Base-by-base conservation (phyloP, 2,888 invertebrate species). In the Alentia gelatinosa region DNA sequence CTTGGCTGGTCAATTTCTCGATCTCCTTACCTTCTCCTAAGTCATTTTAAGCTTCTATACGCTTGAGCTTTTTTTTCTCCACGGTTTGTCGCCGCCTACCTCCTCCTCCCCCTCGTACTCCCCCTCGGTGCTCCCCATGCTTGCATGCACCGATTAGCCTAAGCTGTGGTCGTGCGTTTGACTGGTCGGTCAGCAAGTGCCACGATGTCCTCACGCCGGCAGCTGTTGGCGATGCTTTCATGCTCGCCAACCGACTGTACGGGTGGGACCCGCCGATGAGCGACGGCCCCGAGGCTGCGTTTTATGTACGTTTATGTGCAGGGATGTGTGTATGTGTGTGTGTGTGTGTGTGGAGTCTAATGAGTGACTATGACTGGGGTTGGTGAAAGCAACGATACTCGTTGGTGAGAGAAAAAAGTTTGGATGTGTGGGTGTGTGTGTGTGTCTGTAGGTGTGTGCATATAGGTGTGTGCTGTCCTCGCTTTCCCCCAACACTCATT, bases 121-220 rank as follows among this genome's bases (percentile, higher is more conserved):
- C 68, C 33, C 12, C 68, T n/a, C n/a, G n/a, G n/a, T n/a, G n/a
- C n/a, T n/a, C n/a, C n/a, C n/a, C n/a, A n/a, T 12, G 47, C n/a
- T 26, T 19, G 37, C 79, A 35, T 79, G 37, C 26, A 39, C 79
- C 79, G 79, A 79, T 79, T 79, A 79, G 23, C 37, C 79, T 39
- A 79, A 79, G 79, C 39, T 39, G 23, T 39, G 79, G 79, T 79
- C 37, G n/a, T 79, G 79, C 79, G n/a, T 79, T 79, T 79, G 79
- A 79, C 79, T 79, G 79, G 79, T 79, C 3, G 79, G 79, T 79
- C 79, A 79, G 79, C 4, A 23, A 39, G 79, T 79, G 39, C 79
- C 79, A 19, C 79, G 39, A 9, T 35, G 3, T 19, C 39, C 79
- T 79, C 37, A n/a, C 37, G 9, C 39, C 15, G 30, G 79, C 39